Conservation (phyloP, 2,113 vertebrate species). For the Epinephelus cyanopodus region DNA sequence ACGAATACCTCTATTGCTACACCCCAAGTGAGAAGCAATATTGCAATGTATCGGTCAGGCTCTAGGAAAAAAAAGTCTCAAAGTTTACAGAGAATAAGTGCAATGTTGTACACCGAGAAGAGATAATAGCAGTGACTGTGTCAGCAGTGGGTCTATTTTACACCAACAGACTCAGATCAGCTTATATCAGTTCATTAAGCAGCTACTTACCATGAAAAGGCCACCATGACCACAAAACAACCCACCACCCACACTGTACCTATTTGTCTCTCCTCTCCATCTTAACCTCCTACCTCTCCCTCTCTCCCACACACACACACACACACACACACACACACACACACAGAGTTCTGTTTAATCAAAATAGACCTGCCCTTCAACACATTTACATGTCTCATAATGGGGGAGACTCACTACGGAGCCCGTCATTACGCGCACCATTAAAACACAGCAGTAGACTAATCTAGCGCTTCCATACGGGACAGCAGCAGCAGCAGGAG, state of each 20-base stretch:
- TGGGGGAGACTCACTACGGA: conserved; percentile 49
- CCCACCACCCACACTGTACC: conserved; percentile 63
- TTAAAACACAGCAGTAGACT: conserved; percentile 77
- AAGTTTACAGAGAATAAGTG: conserved; percentile 21
- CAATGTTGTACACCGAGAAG: background rate
- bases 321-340: conserved; percentile 27
- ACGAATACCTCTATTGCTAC: no score
- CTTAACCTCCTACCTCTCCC: conserved; percentile 39
- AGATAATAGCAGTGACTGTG: conserved; percentile 33
- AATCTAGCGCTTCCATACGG: conserved; percentile 66
- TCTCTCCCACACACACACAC: background rate
- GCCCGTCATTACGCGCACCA: conserved; percentile 73
- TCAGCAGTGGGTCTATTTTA: conserved; percentile 54
- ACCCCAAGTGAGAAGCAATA: no score
- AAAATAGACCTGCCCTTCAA: conserved; percentile 69
- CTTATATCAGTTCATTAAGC: conserved; percentile 71
- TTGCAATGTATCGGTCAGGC: background rate
- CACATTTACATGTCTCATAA: conserved; percentile 70
- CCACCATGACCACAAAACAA: conserved; percentile 71
- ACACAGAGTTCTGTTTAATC: conserved; percentile 45
- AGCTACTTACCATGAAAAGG: conserved; percentile 71
- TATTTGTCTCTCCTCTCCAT: conserved; percentile 41
- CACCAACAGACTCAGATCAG: conserved; percentile 56
- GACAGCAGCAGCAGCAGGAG: conserved; percentile 38
- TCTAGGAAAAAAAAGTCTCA: background rate